Evolutionary conservation across 2,888 invertebrate species (phyloP).

Genomic region (Melangyna quadrimaculata): DNA sequence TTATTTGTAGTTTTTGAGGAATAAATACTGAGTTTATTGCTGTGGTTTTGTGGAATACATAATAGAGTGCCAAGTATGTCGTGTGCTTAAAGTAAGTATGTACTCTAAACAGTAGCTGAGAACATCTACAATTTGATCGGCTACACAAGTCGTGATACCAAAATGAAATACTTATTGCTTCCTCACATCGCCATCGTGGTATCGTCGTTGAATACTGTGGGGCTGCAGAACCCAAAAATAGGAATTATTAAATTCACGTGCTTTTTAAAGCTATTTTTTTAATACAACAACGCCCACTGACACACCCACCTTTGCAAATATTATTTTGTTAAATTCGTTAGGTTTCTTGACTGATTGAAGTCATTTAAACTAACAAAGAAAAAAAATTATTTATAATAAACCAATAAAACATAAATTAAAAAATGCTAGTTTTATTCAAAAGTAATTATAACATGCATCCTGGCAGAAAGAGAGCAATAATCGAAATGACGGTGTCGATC

Average conservation of each 20-base stretch:
- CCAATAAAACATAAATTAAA: no score
- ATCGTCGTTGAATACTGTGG: neutral
- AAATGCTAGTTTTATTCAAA: no score
- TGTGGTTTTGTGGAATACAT: conserved; percentile 44
- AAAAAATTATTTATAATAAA: no score
- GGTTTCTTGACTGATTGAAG: no score
- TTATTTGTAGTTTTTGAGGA: conserved; percentile 20
- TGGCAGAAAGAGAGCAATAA: no score
- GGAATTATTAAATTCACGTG: neutral
- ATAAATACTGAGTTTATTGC: neutral
- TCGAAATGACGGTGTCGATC: no score
- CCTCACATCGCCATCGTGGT: neutral
- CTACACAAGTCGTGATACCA: conserved; percentile 58
- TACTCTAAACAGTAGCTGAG: conserved; percentile 55
- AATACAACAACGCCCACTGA: neutral
- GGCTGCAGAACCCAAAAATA: neutral
- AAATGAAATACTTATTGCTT: conserved; percentile 30
- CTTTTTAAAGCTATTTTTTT: neutral
- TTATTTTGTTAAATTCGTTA: no score
- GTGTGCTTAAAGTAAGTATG: conserved; percentile 44
- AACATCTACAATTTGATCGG: conserved; percentile 48
- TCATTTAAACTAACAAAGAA: no score
- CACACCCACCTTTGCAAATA: neutral
- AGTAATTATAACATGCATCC: no score
- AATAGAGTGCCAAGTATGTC: conserved; percentile 44